These are phyloP conservation scores for Florisuga fusca DNA, from an alignment of 2,797 vertebrate species.

Conservation along the genomic window DNA sequence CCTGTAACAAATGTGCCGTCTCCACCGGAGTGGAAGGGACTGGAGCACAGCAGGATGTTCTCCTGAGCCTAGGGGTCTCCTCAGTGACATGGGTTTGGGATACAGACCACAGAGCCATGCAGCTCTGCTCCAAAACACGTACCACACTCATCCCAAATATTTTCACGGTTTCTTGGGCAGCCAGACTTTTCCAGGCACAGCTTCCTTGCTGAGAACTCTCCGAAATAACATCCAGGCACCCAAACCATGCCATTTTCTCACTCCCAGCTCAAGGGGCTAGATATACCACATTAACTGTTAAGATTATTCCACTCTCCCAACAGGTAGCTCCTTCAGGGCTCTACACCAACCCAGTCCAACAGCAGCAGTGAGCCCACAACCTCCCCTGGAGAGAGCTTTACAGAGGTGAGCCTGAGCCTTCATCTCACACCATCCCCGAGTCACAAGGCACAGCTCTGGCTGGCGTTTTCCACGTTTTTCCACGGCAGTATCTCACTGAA, in stretches of 20 bases:
- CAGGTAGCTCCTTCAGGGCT: background rate
- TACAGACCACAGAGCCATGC: conserved; percentile 57
- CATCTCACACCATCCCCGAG: background rate
- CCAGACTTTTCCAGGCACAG: conserved; percentile 53
- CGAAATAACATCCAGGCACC: conserved; percentile 35
- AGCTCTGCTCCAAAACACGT: conserved; percentile 59
- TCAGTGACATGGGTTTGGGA: conserved; percentile 40
- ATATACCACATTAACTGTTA: background rate
- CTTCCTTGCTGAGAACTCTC: conserved; percentile 29
- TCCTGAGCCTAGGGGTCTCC: conserved; percentile 37
- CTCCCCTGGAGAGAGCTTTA: background rate
- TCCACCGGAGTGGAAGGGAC: conserved; percentile 35
- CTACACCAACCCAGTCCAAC: background rate
- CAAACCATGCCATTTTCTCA: background rate
- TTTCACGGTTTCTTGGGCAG: conserved; percentile 52
- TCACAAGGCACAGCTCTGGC: background rate
- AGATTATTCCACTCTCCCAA: background rate
- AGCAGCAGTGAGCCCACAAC: background rate
- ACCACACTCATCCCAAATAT: conserved; percentile 33
- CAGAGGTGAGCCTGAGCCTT: background rate
- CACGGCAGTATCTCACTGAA: rapidly evolving
- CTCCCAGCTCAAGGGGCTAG: background rate
- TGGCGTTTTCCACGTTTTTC: background rate
- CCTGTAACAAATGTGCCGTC: conserved; percentile 24
- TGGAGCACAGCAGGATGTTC: conserved; percentile 41